These are phyloP conservation scores for Danio choprae DNA, from an alignment of 2,797 vertebrate species.

Conservation along the genomic window DNA sequence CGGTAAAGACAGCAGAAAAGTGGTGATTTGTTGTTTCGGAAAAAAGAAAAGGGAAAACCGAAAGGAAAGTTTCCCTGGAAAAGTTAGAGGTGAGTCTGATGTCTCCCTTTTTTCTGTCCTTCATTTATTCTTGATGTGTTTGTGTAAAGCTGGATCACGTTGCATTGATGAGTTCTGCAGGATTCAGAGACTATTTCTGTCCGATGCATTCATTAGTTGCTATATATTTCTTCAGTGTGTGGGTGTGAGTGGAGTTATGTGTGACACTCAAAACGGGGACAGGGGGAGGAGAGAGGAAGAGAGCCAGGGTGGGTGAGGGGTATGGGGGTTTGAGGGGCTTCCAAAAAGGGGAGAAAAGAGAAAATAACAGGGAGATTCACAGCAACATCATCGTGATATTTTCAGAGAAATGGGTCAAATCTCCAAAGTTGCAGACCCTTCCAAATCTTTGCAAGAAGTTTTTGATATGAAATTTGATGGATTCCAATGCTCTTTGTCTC, in stretches of 20 bases:
- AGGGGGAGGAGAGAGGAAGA: constrained; percentile 64
- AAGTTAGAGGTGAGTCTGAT: constrained; percentile 64
- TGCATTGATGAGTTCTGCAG: constrained; percentile 24
- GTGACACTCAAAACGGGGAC: constrained; percentile 75
- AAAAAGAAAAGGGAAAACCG: constrained; percentile 8
- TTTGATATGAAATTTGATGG: constrained; percentile 5
- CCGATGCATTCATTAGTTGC: constrained; percentile 66
- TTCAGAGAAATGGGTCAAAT: constrained; percentile 21
- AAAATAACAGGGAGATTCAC: constrained; percentile 10
- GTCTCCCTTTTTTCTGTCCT: background rate
- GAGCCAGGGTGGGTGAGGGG: constrained; percentile 56
- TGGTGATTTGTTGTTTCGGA: constrained; percentile 36
- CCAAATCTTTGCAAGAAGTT: background rate
- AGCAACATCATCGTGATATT: constrained; percentile 23
- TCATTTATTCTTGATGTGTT: background rate
- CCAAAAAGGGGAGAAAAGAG: constrained; percentile 32
- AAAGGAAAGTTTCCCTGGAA: constrained; percentile 50
- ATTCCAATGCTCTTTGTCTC: background rate
- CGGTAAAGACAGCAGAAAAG: constrained; percentile 26
- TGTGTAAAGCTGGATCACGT: background rate
- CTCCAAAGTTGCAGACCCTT: constrained; percentile 2
- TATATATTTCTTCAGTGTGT: constrained; percentile 69
- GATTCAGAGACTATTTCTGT: constrained; percentile 68
- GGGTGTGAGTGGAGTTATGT: constrained; percentile 67
- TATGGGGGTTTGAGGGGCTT: constrained; percentile 31